Percentiles rank a stretch among this genome's conserved stretches.
Evolutionary conservation across 2,888 invertebrate genomes (phyloP).

Genomic region (Acanthosoma haemorrhoidale): DNA sequence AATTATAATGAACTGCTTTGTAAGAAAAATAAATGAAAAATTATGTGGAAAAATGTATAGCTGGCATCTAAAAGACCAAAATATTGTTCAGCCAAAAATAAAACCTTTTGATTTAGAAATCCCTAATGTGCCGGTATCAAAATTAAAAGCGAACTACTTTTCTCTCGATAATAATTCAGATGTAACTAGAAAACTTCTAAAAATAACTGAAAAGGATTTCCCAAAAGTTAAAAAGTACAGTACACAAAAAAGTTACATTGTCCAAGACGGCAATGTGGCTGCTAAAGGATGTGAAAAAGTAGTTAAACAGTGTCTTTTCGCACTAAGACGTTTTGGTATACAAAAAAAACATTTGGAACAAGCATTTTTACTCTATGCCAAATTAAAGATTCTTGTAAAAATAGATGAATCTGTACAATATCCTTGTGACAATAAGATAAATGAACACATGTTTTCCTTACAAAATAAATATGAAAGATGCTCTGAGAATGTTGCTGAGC

Average conservation of each 20-base stretch:
- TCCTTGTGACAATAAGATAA: not conserved
- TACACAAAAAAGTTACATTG: not conserved
- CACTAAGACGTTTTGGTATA: not conserved
- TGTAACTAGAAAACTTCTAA: not conserved
- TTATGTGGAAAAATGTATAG: too few species aligned
- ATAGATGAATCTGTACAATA: not conserved
- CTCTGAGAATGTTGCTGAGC: not conserved
- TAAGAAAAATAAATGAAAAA: not conserved
- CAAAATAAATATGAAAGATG: not conserved
- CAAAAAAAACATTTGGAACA: slow-evolving; percentile 4
- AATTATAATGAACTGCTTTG: not conserved
- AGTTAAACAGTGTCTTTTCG: not conserved
- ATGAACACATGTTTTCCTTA: not conserved
- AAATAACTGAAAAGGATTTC: not conserved
- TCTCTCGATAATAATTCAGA: not conserved
- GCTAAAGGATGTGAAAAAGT: slow-evolving; percentile 21
- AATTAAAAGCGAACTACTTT: not conserved
- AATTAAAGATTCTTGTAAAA: not conserved
- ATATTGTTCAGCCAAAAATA: not conserved
- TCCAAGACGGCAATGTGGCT: slow-evolving; percentile 6
- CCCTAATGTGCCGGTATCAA: not conserved
- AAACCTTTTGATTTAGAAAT: not conserved
- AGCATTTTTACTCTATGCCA: slow-evolving; percentile 1
- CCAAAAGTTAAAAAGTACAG: not conserved
- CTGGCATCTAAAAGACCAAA: too few species aligned